phyloP scores from a whole-genome alignment of 1,140 invertebrate genomes.

The Leguminivora glycinivorella region DNA sequence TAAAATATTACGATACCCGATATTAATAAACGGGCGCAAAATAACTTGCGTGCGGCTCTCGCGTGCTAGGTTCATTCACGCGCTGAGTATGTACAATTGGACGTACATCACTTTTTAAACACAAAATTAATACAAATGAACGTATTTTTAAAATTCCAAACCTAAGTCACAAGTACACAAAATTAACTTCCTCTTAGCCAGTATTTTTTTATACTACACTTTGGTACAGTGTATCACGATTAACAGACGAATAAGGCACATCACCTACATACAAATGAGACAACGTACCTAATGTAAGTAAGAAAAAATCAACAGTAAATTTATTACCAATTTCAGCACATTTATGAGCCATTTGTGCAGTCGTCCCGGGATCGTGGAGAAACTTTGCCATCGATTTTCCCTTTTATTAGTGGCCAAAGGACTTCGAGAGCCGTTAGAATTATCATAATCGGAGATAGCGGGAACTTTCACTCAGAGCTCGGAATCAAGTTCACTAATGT shows the following conservation, averaged over 20 bases:
- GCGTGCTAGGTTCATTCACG: slow-evolving; percentile 25
- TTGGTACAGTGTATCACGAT: neutral
- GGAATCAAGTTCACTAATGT: slow-evolving; percentile 12
- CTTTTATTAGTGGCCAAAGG: slow-evolving; percentile 24
- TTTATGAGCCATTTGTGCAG: slow-evolving; percentile 2
- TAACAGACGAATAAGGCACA: neutral
- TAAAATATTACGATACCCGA: neutral
- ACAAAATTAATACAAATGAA: neutral
- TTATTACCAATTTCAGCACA: neutral
- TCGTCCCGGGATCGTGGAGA: neutral
- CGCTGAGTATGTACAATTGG: slow-evolving; percentile 2
- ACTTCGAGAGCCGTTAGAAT: slow-evolving; percentile 21
- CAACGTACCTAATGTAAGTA: neutral
- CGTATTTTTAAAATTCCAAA: neutral
- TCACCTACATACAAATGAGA: neutral
- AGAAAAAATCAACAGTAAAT: neutral
- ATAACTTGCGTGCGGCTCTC: slow-evolving; percentile 6
- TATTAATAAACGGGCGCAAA: neutral
- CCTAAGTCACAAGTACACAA: neutral
- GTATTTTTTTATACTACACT: neutral
- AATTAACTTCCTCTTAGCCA: neutral
- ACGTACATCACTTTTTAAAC: neutral
- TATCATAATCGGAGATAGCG: slow-evolving; percentile 26
- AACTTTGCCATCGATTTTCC: slow-evolving; percentile 15
- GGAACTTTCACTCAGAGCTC: slow-evolving; percentile 18